phyloP scores from a whole-genome alignment of 2,797 vertebrate genomes.

The Tragelaphus eurycerus region DNA sequence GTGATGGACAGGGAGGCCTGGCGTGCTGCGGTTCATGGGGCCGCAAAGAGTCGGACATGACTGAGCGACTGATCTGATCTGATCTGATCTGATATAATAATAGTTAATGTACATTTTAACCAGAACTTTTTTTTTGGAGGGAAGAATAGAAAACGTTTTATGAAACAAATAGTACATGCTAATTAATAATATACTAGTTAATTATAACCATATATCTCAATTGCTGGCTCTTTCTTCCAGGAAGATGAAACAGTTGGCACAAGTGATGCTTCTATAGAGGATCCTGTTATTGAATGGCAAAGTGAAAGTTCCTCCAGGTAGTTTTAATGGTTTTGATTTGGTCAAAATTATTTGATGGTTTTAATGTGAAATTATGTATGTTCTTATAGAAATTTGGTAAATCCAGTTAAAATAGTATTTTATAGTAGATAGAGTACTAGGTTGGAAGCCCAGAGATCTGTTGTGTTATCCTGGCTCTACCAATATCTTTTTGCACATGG shows the following conservation, averaged over 20 bases:
- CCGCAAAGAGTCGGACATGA: too few relatives aligned
- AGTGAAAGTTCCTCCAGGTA: constrained; percentile 98
- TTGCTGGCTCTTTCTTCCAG: constrained; percentile 76
- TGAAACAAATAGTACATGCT: neutral
- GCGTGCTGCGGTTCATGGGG: too few relatives aligned
- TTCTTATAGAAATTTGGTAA: constrained; percentile 18
- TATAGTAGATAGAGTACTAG: neutral
- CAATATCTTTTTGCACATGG: neutral
- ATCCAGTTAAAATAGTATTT: constrained; percentile 3
- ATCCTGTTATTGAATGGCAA: constrained; percentile 92
- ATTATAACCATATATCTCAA: neutral
- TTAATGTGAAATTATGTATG: neutral
- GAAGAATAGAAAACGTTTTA: neutral
- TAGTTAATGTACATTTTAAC: constrained; percentile 9
- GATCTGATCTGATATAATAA: neutral
- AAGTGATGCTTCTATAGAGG: constrained; percentile 91
- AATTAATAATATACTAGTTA: neutral
- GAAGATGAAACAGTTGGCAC: constrained; percentile 89
- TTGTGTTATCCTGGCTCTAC: constrained; percentile 7
- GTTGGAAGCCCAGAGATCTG: neutral
- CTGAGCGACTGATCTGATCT: too few relatives aligned
- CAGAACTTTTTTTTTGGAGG: neutral
- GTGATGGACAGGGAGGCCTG: too few relatives aligned
- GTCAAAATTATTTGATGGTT: constrained; percentile 6
- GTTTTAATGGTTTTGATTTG: constrained; percentile 36